Percentiles rank a stretch among this genome's conserved stretches.
These are phyloP conservation scores for Augochlora pura DNA, from an alignment of 1,140 invertebrate species.

Conservation along the genomic window DNA sequence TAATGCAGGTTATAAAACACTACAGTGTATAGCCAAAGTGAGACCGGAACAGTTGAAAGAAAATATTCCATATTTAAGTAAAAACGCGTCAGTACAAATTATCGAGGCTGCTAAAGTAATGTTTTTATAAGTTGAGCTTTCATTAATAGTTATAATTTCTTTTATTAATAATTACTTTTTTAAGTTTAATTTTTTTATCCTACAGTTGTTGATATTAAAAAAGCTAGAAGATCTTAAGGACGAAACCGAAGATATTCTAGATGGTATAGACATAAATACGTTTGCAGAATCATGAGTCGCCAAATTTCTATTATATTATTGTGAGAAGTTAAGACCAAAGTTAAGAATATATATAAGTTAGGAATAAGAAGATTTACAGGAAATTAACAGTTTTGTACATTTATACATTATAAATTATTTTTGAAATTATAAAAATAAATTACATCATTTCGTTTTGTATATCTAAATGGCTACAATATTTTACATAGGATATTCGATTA, in stretches of 20 bases:
- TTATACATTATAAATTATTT: too few relatives aligned
- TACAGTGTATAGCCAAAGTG: conserved; percentile 88
- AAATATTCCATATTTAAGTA: conserved; percentile 86
- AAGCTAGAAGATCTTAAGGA: conserved; percentile 90
- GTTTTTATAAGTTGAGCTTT: conserved; percentile 26
- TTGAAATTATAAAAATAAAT: not conserved
- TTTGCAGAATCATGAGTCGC: conserved; percentile 42
- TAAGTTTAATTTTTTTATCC: conserved; percentile 57
- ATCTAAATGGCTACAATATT: not conserved
- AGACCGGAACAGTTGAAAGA: conserved; percentile 83
- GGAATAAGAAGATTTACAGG: conserved; percentile 18
- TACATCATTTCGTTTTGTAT: conserved; percentile 8
- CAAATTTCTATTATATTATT: conserved; percentile 15
- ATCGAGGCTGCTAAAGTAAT: conserved; percentile 91
- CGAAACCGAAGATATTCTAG: conserved; percentile 87
- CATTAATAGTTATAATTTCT: conserved; percentile 15
- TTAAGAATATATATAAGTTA: too few relatives aligned
- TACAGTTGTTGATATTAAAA: conserved; percentile 88
- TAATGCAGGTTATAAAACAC: conserved; percentile 89
- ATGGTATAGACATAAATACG: conserved; percentile 77
- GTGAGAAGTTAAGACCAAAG: too few relatives aligned
- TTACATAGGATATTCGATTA: not conserved
- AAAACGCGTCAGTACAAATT: conserved; percentile 87
- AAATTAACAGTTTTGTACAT: conserved; percentile 3
- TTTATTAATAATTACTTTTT: conserved; percentile 23